These are phyloP conservation scores for Strongylocentrotus purpuratus DNA, from an alignment of 35 echinoderm and acorn worm species.

Conservation along the genomic window DNA sequence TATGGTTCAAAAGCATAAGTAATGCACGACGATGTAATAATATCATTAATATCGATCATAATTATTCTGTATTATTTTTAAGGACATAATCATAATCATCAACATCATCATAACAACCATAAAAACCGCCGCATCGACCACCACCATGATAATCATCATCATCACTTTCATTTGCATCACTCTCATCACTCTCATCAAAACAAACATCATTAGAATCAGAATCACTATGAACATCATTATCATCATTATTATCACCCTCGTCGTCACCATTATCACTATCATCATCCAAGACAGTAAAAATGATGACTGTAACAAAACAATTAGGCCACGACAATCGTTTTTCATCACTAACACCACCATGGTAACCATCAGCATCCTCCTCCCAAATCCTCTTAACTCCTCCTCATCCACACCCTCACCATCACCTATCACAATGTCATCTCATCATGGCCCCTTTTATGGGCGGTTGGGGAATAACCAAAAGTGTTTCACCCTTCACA, in stretches of 20 bases:
- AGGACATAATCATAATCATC: too few relatives aligned
- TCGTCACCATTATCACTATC: not conserved
- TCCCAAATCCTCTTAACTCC: not conserved
- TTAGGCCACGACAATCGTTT: too few relatives aligned
- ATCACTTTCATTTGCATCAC: not conserved
- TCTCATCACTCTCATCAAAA: not conserved
- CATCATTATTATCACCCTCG: not conserved
- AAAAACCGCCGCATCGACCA: too few relatives aligned
- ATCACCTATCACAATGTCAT: not conserved
- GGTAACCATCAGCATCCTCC: not conserved
- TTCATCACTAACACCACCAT: too few relatives aligned
- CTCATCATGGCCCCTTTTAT: not conserved
- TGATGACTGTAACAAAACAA: too few relatives aligned
- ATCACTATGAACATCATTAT: not conserved
- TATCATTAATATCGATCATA: too few relatives aligned
- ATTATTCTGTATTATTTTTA: too few relatives aligned
- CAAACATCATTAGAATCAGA: not conserved
- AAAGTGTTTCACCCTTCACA: not conserved
- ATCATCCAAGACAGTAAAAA: not conserved
- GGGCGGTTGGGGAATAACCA: constrained; percentile 14
- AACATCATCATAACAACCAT: too few relatives aligned
- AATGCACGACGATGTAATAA: too few relatives aligned
- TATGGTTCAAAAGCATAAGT: too few relatives aligned
- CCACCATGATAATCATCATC: not conserved
- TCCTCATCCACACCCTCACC: not conserved